Conservation (phyloP, 2,888 invertebrate species). For the Troglohyphantes excavatus region DNA sequence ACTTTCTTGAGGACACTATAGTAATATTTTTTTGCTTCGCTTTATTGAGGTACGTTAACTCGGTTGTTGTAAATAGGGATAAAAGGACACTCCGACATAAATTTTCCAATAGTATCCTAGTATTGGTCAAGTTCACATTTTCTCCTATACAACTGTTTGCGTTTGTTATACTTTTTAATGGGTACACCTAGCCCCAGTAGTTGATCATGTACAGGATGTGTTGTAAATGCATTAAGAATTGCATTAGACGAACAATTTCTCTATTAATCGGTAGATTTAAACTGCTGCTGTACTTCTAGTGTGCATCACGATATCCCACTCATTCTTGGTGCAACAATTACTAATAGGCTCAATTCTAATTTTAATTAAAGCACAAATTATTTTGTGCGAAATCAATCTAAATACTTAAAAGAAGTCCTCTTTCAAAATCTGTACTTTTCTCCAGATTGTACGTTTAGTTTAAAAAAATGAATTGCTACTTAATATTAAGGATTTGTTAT, state of each 20-base stretch:
- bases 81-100: slow-evolving; percentile 64
- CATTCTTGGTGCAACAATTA: not conserved
- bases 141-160: slow-evolving; percentile 69
- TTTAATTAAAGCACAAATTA: slow-evolving; percentile 11
- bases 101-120: slow-evolving; percentile 54
- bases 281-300: not conserved
- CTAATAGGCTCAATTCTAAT: not conserved
- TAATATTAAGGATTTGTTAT: not conserved
- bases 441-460: not conserved
- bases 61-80: slow-evolving; percentile 65
- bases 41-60: no score
- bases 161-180: slow-evolving; percentile 76
- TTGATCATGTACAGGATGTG: slow-evolving; percentile 73
- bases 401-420: not conserved
- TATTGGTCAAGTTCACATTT: slow-evolving; percentile 55
- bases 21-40: no score
- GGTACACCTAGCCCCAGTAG: slow-evolving; percentile 69
- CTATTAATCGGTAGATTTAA: not conserved
- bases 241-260: slow-evolving; percentile 18
- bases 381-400: not conserved
- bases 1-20: no score
- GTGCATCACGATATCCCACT: not conserved
- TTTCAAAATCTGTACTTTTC: not conserved
- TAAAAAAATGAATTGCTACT: not conserved
- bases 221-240: slow-evolving; percentile 51